phyloP scores from a whole-genome alignment of 23 tunicate species.

The Corella eumyota region DNA sequence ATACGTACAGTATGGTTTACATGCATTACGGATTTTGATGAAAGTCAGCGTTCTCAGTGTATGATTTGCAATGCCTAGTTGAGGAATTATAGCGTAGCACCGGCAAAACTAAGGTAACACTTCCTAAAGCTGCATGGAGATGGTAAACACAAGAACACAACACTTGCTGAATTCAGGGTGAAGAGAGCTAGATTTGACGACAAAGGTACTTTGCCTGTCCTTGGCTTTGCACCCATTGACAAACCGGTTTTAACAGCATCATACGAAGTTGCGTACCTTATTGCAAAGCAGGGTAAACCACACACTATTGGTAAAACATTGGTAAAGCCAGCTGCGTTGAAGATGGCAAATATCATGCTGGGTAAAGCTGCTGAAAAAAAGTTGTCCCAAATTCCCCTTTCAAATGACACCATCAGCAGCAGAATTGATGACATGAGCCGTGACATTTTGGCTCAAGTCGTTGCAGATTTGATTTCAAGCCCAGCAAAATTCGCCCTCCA shows the following conservation, averaged over 20 bases:
- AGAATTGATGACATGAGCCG: conserved; percentile 38
- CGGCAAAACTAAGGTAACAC: conserved; percentile 5
- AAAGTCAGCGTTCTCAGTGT: too few relatives aligned
- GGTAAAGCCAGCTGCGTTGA: conserved; percentile 43
- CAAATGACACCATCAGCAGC: conserved; percentile 43
- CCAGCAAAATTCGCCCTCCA: conserved; percentile 39
- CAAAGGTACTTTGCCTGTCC: too few relatives aligned
- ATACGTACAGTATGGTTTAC: neutral
- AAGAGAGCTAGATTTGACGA: too few relatives aligned
- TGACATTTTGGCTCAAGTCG: conserved; percentile 42
- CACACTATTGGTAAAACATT: conserved; percentile 38
- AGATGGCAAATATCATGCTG: conserved; percentile 33
- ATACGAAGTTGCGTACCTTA: conserved; percentile 15
- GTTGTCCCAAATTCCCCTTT: conserved; percentile 38
- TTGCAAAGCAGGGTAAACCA: conserved; percentile 35
- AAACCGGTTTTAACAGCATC: conserved; percentile 45
- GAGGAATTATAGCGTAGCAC: neutral
- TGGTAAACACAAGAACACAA: too few relatives aligned
- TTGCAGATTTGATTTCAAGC: conserved; percentile 37
- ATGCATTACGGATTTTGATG: too few relatives aligned
- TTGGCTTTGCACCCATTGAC: too few relatives aligned
- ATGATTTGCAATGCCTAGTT: neutral
- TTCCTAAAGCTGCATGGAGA: conserved; percentile 28
- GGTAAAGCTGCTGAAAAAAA: conserved; percentile 33
- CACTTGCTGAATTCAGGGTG: too few relatives aligned